Percentiles rank a stretch among this genome's conserved stretches.
These are phyloP conservation scores for Paradoxurus hermaphroditus DNA, from an alignment of 2,113 vertebrate genomes.

Conservation along the genomic window DNA sequence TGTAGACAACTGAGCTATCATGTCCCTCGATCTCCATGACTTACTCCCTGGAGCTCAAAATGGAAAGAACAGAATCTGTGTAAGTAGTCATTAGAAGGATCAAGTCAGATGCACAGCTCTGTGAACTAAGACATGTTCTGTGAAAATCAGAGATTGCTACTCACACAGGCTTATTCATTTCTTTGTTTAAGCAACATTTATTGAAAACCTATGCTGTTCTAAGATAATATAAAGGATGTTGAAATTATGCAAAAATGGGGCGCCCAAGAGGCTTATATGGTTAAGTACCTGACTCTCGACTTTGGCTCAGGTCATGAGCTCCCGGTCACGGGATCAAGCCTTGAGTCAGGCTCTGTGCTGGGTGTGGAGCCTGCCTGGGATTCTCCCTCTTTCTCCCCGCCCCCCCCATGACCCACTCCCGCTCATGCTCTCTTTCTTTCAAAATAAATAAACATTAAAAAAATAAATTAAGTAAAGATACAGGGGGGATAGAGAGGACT, in stretches of 20 bases:
- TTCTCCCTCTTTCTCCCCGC: too few relatives aligned
- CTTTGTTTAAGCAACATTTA: not conserved
- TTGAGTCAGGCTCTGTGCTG: too few relatives aligned
- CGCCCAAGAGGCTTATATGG: too few relatives aligned
- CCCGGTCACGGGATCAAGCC: too few relatives aligned
- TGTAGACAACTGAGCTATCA: not conserved
- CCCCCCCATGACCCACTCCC: too few relatives aligned
- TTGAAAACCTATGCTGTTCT: not conserved
- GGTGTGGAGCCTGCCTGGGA: too few relatives aligned
- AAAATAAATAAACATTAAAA: too few relatives aligned
- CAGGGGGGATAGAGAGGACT: too few relatives aligned
- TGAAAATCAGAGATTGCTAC: not conserved
- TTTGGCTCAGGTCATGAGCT: too few relatives aligned
- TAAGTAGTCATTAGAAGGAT: not conserved
- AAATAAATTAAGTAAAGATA: not conserved
- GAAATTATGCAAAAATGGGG: not conserved
- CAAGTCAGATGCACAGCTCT: not conserved
- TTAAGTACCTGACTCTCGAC: too few relatives aligned
- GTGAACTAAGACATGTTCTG: not conserved
- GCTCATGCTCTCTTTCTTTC: too few relatives aligned
- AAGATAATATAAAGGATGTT: not conserved
- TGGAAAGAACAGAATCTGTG: not conserved
- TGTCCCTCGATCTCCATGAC: not conserved
- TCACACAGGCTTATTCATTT: not conserved
- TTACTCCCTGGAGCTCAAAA: not conserved